Evolutionary conservation across 30 jellyfish, hydroid and myxozoan species (phyloP).

Genomic region (Aurelia sp.): DNA sequence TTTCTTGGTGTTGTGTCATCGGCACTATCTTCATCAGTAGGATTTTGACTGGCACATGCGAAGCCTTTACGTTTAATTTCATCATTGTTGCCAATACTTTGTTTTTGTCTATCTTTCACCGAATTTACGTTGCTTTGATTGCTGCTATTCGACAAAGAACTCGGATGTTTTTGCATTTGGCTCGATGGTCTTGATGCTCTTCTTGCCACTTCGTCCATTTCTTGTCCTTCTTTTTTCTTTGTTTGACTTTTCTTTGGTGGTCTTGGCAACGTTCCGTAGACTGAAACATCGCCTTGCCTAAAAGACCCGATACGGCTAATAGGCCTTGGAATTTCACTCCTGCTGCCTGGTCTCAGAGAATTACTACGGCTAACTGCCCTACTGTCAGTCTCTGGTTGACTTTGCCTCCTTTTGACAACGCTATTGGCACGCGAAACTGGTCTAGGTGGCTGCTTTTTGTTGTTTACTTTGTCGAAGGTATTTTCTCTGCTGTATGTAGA

Average conservation of each 20-base stretch:
- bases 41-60: no score
- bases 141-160: no score
- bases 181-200: no score
- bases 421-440: slow-evolving; percentile 35
- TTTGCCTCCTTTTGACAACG: slow-evolving; percentile 7
- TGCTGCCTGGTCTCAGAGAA: slow-evolving; percentile 1
- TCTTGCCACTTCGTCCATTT: neutral
- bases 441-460: neutral
- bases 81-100: no score
- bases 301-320: neutral
- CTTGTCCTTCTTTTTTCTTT: neutral
- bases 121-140: no score
- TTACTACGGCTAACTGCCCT: slow-evolving; percentile 32
- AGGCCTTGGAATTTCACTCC: slow-evolving; percentile 32
- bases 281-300: slow-evolving; percentile 9
- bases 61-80: no score
- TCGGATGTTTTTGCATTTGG: no score
- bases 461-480: neutral
- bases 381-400: neutral
- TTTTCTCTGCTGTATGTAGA: neutral
- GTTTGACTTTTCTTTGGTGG: neutral
- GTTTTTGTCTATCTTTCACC: no score
- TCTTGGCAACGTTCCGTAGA: slow-evolving; percentile 48
- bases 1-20: neutral
- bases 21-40: no score